Conservation (phyloP, 2,113 vertebrate species). For the Xiphias gladius region DNA sequence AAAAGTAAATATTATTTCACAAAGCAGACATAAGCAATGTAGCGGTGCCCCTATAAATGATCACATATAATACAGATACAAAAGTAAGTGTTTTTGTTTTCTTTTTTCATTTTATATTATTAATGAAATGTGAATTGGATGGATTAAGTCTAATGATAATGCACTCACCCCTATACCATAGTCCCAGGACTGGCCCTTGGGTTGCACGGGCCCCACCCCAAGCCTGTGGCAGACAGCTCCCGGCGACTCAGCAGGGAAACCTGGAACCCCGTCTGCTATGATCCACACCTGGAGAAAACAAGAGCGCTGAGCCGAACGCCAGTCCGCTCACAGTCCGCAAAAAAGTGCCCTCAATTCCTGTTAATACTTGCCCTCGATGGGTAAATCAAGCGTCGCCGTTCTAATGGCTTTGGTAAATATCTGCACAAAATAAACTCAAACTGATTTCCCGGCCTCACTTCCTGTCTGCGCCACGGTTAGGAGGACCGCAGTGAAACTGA, state of each 20-base stretch:
- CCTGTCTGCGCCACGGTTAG: neutral
- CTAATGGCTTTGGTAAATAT: neutral
- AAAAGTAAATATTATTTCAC: too few species aligned
- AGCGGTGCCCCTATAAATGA: too few species aligned
- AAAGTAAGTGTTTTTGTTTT: too few species aligned
- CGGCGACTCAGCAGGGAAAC: conserved; percentile 89
- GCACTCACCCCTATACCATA: conserved; percentile 94
- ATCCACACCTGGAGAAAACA: conserved; percentile 91
- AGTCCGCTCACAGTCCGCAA: neutral
- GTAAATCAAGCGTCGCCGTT: neutral
- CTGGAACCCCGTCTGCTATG: conserved; percentile 92
- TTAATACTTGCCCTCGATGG: neutral
- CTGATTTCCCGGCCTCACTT: neutral
- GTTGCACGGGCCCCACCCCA: conserved; percentile 91
- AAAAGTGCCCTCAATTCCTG: neutral
- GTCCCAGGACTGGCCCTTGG: conserved; percentile 94
- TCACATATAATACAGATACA: too few species aligned
- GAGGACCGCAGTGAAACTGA: conserved; percentile 59
- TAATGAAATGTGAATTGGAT: neutral
- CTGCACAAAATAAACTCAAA: neutral
- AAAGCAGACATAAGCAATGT: too few species aligned
- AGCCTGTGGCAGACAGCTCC: conserved; percentile 91
- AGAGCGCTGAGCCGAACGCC: neutral
- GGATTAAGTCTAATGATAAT: neutral
- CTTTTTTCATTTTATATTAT: neutral